phyloP scores from a whole-genome alignment of 1,140 invertebrate species.

The Drosophila tsacasi region DNA sequence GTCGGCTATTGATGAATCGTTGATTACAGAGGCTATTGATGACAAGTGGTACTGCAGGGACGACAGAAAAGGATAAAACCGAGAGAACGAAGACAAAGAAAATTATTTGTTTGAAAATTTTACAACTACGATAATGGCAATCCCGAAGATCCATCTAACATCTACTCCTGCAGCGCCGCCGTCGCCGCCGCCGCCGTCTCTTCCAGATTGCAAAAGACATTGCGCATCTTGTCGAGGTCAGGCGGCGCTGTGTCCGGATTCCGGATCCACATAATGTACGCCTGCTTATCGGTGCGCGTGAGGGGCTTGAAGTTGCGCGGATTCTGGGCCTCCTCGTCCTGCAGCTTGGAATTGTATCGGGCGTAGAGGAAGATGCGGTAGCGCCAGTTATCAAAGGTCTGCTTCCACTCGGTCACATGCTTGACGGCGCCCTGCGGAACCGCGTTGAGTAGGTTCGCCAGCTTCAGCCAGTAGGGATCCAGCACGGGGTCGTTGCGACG shows the following conservation, averaged over 20 bases:
- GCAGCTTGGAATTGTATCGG: constrained; percentile 80
- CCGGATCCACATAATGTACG: constrained; percentile 80
- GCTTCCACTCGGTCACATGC: constrained; percentile 82
- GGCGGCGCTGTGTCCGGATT: constrained; percentile 82
- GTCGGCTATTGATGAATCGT: too few relatives aligned
- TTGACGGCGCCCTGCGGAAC: constrained; percentile 81
- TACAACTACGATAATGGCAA: constrained; percentile 68
- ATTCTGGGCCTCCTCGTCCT: constrained; percentile 78
- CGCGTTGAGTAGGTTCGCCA: constrained; percentile 75
- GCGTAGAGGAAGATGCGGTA: constrained; percentile 82
- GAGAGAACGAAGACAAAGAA: constrained; percentile 17
- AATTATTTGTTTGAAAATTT: constrained; percentile 9
- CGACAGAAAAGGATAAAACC: constrained; percentile 39
- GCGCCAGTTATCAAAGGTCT: constrained; percentile 83
- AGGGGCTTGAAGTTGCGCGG: constrained; percentile 80
- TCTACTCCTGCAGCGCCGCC: constrained; percentile 73
- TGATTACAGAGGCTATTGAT: too few relatives aligned
- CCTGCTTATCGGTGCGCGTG: constrained; percentile 81
- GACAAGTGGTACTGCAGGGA: too few relatives aligned
- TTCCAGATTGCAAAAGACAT: constrained; percentile 80
- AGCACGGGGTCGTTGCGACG: constrained; percentile 77
- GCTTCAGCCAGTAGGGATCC: constrained; percentile 78
- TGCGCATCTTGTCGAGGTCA: constrained; percentile 81
- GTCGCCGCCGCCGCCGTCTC: constrained; percentile 58
- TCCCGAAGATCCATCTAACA: constrained; percentile 2